Conservation (phyloP, 2,888 invertebrate genomes). For the Lysandra coridon region DNA sequence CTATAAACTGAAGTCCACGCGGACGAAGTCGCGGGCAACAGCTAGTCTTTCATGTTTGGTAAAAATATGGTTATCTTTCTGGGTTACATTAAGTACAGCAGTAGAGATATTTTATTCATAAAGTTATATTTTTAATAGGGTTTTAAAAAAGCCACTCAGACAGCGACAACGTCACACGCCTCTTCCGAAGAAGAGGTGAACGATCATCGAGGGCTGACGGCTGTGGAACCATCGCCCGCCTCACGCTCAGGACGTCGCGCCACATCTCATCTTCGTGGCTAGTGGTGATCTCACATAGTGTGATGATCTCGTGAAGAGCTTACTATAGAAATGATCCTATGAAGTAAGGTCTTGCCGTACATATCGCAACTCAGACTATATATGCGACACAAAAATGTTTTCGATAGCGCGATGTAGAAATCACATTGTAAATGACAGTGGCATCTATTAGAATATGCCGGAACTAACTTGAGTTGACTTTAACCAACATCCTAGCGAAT, state of each 20-base stretch:
- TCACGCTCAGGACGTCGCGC: conserved; percentile 49
- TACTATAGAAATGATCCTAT: conserved; percentile 53
- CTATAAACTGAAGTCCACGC: too few species aligned
- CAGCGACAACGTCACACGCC: conserved; percentile 48
- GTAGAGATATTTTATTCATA: too few species aligned
- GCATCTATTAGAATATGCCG: neutral
- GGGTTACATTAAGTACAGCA: too few species aligned
- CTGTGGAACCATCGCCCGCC: conserved; percentile 43
- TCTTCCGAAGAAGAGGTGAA: conserved; percentile 42
- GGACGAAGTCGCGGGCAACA: too few species aligned
- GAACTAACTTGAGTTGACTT: neutral
- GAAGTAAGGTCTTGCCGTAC: conserved; percentile 46
- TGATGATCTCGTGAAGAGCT: conserved; percentile 50
- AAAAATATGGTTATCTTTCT: too few species aligned
- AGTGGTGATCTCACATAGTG: conserved; percentile 45
- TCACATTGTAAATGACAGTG: neutral
- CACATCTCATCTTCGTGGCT: conserved; percentile 51
- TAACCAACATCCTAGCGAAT: neutral
- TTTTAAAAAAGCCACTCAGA: conserved; percentile 44
- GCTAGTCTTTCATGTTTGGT: too few species aligned
- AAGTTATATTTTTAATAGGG: neutral
- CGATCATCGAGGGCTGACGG: conserved; percentile 52
- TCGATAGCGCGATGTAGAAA: conserved; percentile 14
- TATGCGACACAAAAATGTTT: neutral
- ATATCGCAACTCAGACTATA: neutral